Conservation (phyloP, 2,888 invertebrate genomes). For the Sisyra nigra region DNA sequence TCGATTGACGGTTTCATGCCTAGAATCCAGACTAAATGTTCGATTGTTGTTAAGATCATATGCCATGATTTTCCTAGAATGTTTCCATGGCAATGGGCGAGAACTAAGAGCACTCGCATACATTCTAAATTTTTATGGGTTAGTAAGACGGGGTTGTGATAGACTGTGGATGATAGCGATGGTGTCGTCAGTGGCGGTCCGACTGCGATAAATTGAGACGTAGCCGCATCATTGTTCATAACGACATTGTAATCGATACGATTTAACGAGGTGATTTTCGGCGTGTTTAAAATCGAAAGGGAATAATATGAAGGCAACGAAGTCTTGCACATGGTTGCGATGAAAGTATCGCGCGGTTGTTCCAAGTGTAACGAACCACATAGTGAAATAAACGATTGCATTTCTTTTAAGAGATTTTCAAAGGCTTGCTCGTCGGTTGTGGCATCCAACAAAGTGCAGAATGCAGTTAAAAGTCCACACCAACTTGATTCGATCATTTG, state of each 20-base stretch:
- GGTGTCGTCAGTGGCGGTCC: slow-evolving; percentile 87
- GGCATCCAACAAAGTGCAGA: slow-evolving; percentile 84
- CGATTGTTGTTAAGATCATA: slow-evolving; percentile 85
- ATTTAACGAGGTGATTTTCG: slow-evolving; percentile 26
- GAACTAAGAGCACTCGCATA: slow-evolving; percentile 76
- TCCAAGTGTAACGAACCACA: slow-evolving; percentile 69
- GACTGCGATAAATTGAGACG: slow-evolving; percentile 91
- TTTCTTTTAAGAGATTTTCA: slow-evolving; percentile 80
- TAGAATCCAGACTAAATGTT: slow-evolving; percentile 87
- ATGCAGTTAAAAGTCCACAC: slow-evolving; percentile 84
- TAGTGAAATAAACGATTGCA: slow-evolving; percentile 78
- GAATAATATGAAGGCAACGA: slow-evolving; percentile 92
- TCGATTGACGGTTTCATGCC: slow-evolving; percentile 90
- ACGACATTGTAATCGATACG: slow-evolving; percentile 30
- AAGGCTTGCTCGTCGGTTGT: slow-evolving; percentile 87
- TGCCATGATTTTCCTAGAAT: slow-evolving; percentile 91
- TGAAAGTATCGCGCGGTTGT: slow-evolving; percentile 81
- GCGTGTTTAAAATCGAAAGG: slow-evolving; percentile 62
- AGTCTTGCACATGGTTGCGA: slow-evolving; percentile 89
- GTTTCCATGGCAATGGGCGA: slow-evolving; percentile 85
- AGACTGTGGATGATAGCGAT: slow-evolving; percentile 58
- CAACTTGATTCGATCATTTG: slow-evolving; percentile 87
- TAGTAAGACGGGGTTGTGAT: slow-evolving; percentile 83
- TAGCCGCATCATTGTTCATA: slow-evolving; percentile 29
- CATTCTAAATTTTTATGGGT: slow-evolving; percentile 96